phyloP scores from a whole-genome alignment of 1,140 invertebrate species.

The Antheraea pernyi region DNA sequence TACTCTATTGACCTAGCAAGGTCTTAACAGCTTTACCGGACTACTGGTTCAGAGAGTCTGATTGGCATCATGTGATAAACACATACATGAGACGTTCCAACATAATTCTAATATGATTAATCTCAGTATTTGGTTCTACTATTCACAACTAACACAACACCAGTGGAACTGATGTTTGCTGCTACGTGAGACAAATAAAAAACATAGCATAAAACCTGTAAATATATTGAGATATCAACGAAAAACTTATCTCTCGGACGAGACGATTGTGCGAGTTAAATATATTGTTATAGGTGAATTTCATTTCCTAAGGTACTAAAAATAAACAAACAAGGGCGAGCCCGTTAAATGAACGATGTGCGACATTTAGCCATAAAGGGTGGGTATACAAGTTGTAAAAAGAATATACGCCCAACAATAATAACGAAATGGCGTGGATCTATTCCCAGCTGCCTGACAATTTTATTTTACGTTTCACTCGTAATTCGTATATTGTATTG shows the following conservation, averaged over 20 bases:
- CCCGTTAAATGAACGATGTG: background rate
- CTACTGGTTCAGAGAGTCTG: too few relatives aligned
- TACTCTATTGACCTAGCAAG: too few relatives aligned
- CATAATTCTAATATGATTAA: too few relatives aligned
- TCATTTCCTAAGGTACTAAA: background rate
- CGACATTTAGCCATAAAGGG: slow-evolving; percentile 1
- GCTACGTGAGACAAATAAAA: too few relatives aligned
- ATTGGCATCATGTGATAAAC: too few relatives aligned
- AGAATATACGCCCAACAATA: slow-evolving; percentile 2
- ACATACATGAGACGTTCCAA: too few relatives aligned
- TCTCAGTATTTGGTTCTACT: too few relatives aligned
- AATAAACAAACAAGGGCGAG: background rate
- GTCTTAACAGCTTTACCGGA: too few relatives aligned
- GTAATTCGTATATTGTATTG: background rate
- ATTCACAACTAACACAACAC: too few relatives aligned
- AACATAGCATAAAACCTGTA: too few relatives aligned
- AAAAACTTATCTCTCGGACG: background rate
- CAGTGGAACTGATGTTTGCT: too few relatives aligned
- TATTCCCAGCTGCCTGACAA: background rate
- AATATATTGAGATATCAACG: background rate
- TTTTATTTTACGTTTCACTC: background rate
- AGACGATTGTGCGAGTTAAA: background rate
- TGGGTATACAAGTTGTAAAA: slow-evolving; percentile 1
- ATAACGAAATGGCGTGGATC: background rate
- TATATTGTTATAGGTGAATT: background rate